Conservation (phyloP, 2,888 invertebrate species). For the Ypsolopha scabrella region DNA sequence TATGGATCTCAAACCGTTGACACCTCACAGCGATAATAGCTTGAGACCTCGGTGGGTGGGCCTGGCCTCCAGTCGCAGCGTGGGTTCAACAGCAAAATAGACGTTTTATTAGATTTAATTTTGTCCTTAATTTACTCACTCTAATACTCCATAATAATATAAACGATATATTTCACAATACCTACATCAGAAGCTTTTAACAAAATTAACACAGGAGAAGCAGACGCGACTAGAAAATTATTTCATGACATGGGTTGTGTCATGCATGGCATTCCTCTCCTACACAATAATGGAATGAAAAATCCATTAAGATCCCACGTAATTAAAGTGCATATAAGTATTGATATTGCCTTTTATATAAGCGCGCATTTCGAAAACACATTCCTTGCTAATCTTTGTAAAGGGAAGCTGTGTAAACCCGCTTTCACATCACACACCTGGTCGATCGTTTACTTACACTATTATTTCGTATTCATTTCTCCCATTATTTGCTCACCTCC, state of each 20-base stretch:
- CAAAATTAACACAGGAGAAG: not conserved
- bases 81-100: not conserved
- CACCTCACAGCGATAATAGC: not conserved
- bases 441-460: not conserved
- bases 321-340: not conserved
- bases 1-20: not conserved
- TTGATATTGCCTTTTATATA: not conserved
- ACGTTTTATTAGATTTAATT: not conserved
- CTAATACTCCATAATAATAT: not conserved
- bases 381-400: not conserved
- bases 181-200: constrained; percentile 1
- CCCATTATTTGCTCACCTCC: not conserved
- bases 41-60: no score
- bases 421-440: not conserved
- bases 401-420: not conserved
- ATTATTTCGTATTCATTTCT: not conserved
- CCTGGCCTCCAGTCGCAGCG: not conserved
- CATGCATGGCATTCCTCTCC: not conserved
- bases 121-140: not conserved
- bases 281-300: not conserved
- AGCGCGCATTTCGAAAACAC: not conserved
- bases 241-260: not conserved
- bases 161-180: no score
- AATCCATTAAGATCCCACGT: not conserved
- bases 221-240: not conserved